phyloP scores from a whole-genome alignment of 2,113 vertebrate genomes.

The Amia ocellicauda region DNA sequence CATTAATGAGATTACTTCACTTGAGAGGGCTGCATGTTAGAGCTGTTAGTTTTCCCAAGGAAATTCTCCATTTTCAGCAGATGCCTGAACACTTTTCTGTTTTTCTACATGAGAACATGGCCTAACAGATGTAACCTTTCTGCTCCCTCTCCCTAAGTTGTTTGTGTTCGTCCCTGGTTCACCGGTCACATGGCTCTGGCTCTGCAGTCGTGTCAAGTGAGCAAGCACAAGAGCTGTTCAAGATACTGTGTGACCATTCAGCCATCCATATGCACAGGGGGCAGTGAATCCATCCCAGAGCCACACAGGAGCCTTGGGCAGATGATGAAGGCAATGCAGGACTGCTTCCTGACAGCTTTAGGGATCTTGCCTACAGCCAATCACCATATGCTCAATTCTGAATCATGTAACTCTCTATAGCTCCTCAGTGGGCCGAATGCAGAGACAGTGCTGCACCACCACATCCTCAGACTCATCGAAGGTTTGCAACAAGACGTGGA shows the following conservation, averaged over 20 bases:
- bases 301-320: constrained; percentile 1
- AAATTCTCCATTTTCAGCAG: constrained; percentile 39
- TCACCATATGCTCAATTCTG: constrained; percentile 17
- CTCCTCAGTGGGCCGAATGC: background rate
- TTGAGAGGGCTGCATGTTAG: background rate
- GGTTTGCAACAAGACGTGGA: no score
- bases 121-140: constrained; percentile 59
- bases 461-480: no score
- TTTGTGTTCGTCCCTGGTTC: constrained; percentile 33
- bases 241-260: constrained; percentile 4
- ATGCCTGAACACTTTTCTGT: constrained; percentile 41
- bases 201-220: background rate
- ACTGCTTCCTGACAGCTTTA: constrained; percentile 10
- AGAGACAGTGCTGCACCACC: background rate
- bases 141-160: constrained; percentile 54
- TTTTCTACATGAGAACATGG: constrained; percentile 41
- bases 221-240: no score
- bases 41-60: constrained; percentile 36
- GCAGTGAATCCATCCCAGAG: background rate
- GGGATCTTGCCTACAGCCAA: constrained; percentile 17
- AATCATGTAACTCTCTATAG: constrained; percentile 1
- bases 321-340: constrained; percentile 10
- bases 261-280: background rate
- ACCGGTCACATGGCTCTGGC: background rate
- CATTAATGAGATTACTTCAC: background rate